Base-by-base conservation (phyloP, 2,113 vertebrate species). In the Salvelinus sp. region DNA sequence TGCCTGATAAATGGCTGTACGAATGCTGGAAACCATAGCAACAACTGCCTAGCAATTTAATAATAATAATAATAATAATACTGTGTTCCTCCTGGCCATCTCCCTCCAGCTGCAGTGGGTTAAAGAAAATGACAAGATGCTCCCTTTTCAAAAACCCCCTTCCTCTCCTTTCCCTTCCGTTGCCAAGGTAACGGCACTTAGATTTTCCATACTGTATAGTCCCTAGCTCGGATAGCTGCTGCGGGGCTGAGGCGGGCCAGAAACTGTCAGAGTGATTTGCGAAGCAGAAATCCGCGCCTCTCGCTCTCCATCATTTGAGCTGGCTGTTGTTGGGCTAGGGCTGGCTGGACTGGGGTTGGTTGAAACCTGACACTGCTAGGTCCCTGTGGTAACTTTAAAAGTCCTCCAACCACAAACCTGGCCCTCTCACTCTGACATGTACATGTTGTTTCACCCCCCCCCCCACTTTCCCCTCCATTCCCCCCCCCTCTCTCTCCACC, bases 91-190 rank as follows among this genome's bases (percentile, higher is more conserved):
- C 48, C 48, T 4, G 3, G 48, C 48, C 10, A 95, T 95, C 96
- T 96, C 96, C 96, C 96, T 96, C 96, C 96, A 98, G 96, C 97
- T 96, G 96, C 97, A 96, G 92, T 90, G 96, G 96, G 97, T 98
- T 98, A 98, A 97, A 98, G 97, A 96, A 97, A 98, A 98, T 97
- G 96, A 98, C 97, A 98, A 98, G 96, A 98, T 96, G 95, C 96
- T 97, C 96, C 93, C 93, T 97, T 96, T 95, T 93, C 97, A 96
- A 97, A 97, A 95, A 95, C 3, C 14, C 14, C 50, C 16, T 18
- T 16, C 48, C 10, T 96, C 2, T 5, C 96, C 91, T 92, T 93
- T 91, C 81, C 91, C 92, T 93, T 91, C 81, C 95, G 96, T 95
- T 96, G 93, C 95, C 94, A 95, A 91, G 95, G 94, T 92, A 96